Base-by-base conservation (phyloP, 2,797 vertebrate species). In the Anguilla megastoma region DNA sequence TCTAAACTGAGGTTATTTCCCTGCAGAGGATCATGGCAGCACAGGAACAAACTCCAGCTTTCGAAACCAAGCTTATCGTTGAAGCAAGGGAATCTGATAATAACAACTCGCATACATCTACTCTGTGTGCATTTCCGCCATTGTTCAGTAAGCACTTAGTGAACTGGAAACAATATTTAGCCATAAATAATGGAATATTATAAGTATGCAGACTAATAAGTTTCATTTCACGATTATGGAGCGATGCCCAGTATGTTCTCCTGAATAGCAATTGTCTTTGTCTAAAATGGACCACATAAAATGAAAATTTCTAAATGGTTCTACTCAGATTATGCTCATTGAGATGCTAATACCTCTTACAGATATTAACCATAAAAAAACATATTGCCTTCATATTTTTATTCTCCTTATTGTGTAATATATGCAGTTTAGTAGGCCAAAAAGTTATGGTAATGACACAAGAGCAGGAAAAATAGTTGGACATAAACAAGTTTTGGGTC, bases 261-360 rank as follows among this genome's bases (percentile, higher is more conserved):
- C 87, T 85, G 85, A 85, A 89, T 86, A 90, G 86, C 82, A 91
- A 89, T 91, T 83, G 90, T 87, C 88, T 89, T 91, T 91, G 91
- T 92, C 88, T 86, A 90, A 86, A 76, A 36, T 41, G 69, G 24
- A 79, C 91, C 89, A 79, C 89, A 90, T 87, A 88, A 58, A 50
- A 56, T 86, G 86, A 48, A 91, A 93, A 90, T 88, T 88, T 91
- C 91, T 82, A 90, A 93, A 85, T 91, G 89, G 58, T 48, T 90
- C 86, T 90, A 89, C 93, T 87, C 93, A 91, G 91, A 92, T 91
- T 91, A 92, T 87, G 89, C 89, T 87, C 92, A 90, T 93, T 91
- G 90, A 90, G 89, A 79, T 30, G 56, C 88, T 87, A 85, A 82
- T 82, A 24, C 79, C 79, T 21, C 79, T 82, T 82, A 41, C 33